Evolutionary conservation across 2,113 vertebrate genomes (phyloP), one percentile per base, ranked within the genome.

Genomic region (Cairina moschata): DNA sequence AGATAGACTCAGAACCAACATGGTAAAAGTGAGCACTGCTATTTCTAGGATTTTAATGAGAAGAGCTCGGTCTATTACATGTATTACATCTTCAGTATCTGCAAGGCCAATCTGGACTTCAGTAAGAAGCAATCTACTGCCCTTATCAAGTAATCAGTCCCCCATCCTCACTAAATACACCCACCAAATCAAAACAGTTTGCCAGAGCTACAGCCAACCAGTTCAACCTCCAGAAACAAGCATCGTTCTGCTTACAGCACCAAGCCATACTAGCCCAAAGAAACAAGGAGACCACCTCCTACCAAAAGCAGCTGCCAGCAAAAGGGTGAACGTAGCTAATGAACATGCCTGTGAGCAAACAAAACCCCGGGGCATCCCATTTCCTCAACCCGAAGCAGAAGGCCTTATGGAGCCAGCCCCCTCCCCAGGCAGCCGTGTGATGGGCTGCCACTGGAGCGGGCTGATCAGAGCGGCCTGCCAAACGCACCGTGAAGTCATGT

Each of bases 261-360:
- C 0, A 1, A 63, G 26, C 58, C 59, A 60, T 32, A 40, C 17
- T 16, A 63, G 38, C 16, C 26, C n/a, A 85, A 52, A 75, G 60
- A 63, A 86, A 63, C 1, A 62, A 28, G 7, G 31, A 63, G 6
- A 20, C 11, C 58, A 22, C 5, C 3, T 7, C 2, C 40, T 40
- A 50, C 21, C 11, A 58, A 72, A 56, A 34, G 18, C 0, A 0
- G 7, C 1, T 4, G 13, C 20, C 52, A 80, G 15, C 2, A 28
- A 56, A 85, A 73, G 4, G 12, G 11, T 38, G 54, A 13, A 36
- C 32, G 40, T 4, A 83, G 59, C 25, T 67, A 17, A 22, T 1
- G 8, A 79, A 46, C 1, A 2, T 4, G 2, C 23, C 40, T 1
- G 8, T 6, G 31, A 63, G 18, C 46, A 62, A 80, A 42, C 31